Evolutionary conservation across 2,888 invertebrate genomes (phyloP).

Genomic region (Pocota personata): DNA sequence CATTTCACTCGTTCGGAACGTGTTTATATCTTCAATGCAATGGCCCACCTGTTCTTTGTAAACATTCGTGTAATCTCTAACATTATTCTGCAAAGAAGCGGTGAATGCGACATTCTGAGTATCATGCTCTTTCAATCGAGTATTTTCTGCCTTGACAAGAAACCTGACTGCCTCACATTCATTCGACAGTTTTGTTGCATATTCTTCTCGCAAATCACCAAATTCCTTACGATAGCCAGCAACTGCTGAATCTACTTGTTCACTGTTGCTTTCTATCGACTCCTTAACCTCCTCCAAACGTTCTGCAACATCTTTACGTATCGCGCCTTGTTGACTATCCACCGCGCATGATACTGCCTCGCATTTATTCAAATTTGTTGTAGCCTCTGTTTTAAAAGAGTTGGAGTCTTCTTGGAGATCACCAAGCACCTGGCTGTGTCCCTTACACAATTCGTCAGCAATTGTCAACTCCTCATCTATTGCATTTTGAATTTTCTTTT

Average conservation of each 20-base stretch:
- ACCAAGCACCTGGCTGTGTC: conserved; percentile 10
- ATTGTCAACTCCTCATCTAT: conserved; percentile 4
- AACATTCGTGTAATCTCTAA: conserved; percentile 77
- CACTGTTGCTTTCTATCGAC: conserved; percentile 44
- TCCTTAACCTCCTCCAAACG: conserved; percentile 7
- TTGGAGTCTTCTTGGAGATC: conserved; percentile 24
- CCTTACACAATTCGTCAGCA: conserved; percentile 37
- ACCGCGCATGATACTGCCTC: conserved; percentile 64
- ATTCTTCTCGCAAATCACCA: conserved; percentile 71
- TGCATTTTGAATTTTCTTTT: conserved; percentile 23
- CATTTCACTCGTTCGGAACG: conserved; percentile 82
- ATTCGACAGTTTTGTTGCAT: conserved; percentile 37
- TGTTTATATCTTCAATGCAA: conserved; percentile 82
- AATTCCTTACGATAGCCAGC: conserved; percentile 66
- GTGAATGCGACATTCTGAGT: conserved; percentile 79
- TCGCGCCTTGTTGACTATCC: conserved; percentile 69
- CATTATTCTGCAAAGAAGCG: conserved; percentile 79
- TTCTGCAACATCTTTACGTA: conserved; percentile 7
- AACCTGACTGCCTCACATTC: conserved; percentile 58
- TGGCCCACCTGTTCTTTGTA: conserved; percentile 78
- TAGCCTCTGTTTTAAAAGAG: conserved; percentile 36
- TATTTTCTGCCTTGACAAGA: conserved; percentile 74
- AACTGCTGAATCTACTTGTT: conserved; percentile 64
- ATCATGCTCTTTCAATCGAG: conserved; percentile 75
- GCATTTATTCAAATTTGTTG: conserved; percentile 52